A percentile compares a stretch with the other conserved stretches of the same genome.
These are phyloP conservation scores for Indicator maculatus DNA, from an alignment of 2,113 vertebrate species.

Conservation along the genomic window DNA sequence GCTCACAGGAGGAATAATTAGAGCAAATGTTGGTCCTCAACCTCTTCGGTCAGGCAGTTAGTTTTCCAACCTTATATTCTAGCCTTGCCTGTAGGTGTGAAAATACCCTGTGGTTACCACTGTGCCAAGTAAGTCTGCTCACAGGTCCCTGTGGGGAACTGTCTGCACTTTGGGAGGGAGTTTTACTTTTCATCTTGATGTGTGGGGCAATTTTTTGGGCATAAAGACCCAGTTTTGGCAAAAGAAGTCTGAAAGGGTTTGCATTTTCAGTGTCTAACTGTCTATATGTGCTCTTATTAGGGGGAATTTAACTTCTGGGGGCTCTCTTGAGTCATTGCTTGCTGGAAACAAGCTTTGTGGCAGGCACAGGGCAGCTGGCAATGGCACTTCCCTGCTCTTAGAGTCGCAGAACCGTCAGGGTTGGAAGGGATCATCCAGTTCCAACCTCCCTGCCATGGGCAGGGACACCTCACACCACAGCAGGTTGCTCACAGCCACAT, in stretches of 20 bases:
- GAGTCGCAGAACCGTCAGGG: too few species aligned
- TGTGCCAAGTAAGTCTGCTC: neutral
- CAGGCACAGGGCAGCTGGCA: neutral
- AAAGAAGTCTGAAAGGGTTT: neutral
- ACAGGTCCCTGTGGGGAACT: neutral
- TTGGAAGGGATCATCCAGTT: too few species aligned
- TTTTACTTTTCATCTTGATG: neutral
- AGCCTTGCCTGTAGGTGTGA: neutral
- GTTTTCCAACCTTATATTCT: neutral
- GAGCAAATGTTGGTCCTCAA: conserved; percentile 25
- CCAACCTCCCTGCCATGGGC: too few species aligned
- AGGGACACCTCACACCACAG: too few species aligned
- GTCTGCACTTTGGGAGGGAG: neutral
- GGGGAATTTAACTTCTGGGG: neutral
- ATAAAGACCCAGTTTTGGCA: neutral
- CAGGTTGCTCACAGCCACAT: too few species aligned
- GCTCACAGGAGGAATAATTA: conserved; percentile 2
- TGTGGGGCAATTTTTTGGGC: neutral
- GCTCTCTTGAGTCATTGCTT: neutral
- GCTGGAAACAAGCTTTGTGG: neutral
- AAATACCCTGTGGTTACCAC: neutral
- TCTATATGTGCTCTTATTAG: neutral
- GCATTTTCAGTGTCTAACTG: neutral
- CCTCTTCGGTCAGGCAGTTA: neutral
- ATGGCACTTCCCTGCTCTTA: neutral